A percentile compares a stretch with the other conserved stretches of the same genome.
Evolutionary conservation across 2,888 invertebrate genomes (phyloP).

Genomic region (Patella depressa): DNA sequence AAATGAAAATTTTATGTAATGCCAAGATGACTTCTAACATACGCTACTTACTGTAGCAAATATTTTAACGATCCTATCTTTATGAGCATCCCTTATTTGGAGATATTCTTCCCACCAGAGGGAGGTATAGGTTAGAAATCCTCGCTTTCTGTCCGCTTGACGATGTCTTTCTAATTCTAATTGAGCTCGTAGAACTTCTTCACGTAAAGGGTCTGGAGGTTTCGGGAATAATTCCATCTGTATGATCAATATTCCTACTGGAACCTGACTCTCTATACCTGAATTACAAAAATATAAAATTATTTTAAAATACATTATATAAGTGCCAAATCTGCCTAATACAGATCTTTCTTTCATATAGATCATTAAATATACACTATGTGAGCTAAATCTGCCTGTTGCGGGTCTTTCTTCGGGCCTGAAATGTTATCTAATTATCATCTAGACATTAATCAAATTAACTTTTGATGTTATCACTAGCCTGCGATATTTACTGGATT

Average conservation of each 20-base stretch:
- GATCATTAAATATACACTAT: not conserved
- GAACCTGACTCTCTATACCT: conserved; percentile 67
- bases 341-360: too few relatives aligned
- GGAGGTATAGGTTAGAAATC: conserved; percentile 71
- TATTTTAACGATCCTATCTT: conserved; percentile 70
- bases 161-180: conserved; percentile 63
- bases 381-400: not conserved
- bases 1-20: too few relatives aligned
- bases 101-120: conserved; percentile 72
- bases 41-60: conserved; percentile 67
- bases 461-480: too few relatives aligned
- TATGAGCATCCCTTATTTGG: conserved; percentile 66
- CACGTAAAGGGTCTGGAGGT: conserved; percentile 49
- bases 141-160: conserved; percentile 68
- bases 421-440: too few relatives aligned
- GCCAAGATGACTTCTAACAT: too few relatives aligned
- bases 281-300: conserved; percentile 9
- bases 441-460: too few relatives aligned
- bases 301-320: not conserved
- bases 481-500: too few relatives aligned
- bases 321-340: not conserved
- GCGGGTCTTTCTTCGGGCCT: too few relatives aligned
- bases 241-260: conserved; percentile 68
- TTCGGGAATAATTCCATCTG: conserved; percentile 67
- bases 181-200: conserved; percentile 65